Evolutionary conservation across 1,140 invertebrate species (phyloP), one percentile per base, ranked within the genome.

Genomic region (Bombus balteatus): DNA sequence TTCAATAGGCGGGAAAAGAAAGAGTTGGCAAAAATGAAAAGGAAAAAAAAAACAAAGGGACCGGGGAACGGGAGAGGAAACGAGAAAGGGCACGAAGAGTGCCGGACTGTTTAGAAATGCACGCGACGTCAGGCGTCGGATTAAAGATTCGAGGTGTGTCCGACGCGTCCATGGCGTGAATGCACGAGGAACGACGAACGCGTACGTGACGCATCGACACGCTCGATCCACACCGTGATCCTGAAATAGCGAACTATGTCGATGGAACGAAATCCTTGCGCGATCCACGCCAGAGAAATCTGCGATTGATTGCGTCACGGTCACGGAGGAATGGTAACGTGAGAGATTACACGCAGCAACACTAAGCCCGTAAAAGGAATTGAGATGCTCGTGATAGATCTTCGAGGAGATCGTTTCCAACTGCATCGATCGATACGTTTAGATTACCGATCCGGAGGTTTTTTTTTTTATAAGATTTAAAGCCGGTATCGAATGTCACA

Each of bases 71-170:
- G 78, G 82, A 68, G 62, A 34, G n/a, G 4, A 9, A 39, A 59
- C 25, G 32, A 78, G n/a, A 34, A n/a, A 32, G 71, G 47, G 73
- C 25, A 53, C 47, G 47, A 22, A 53, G 71, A 53, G 85, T 62
- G 68, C 47, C 47, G 79, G 62, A 68, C 90, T 91, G 91, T 90
- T 95, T 94, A 91, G 79, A 92, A 89, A 95, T 94, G 92, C 94
- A 84, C 82, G 75, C 76, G 86, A 81, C 90, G 92, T 94, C 85
- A 83, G 83, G 78, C 92, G 91, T 92, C 89, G 91, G 91, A 93
- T 94, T 95, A 94, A 93, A 93, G 89, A 94, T 94, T 94, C 93
- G 91, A 91, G 84, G 77, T 90, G 90, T 93, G 94, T 94, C 87
- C 92, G 76, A 77, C 72, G 71, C 57, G 83, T 88, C 85, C 72